phyloP scores from a whole-genome alignment of 2,113 vertebrate species.

The Xenus cinereus region DNA sequence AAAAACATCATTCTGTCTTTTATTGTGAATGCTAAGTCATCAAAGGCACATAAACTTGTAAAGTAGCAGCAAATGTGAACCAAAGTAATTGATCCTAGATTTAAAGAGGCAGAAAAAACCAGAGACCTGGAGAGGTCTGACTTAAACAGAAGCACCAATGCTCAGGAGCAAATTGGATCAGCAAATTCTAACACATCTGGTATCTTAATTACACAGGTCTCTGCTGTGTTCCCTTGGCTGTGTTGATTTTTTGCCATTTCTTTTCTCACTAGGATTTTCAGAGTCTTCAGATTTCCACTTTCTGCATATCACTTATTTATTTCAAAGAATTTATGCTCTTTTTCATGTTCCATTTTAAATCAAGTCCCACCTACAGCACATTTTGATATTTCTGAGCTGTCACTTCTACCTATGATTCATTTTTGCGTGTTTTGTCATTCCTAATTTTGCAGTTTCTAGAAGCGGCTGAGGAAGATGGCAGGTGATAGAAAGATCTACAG shows the following conservation, averaged over 20 bases:
- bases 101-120: background rate
- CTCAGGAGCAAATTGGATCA: background rate
- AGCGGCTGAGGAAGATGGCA: conserved; percentile 41
- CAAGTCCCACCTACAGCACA: conserved; percentile 60
- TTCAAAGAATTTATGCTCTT: conserved; percentile 21
- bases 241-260: background rate
- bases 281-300: background rate
- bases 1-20: background rate
- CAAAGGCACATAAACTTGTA: background rate
- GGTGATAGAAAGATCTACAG: conserved; percentile 55
- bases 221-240: background rate
- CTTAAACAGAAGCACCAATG: background rate
- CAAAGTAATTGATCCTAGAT: background rate
- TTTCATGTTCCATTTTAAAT: conserved; percentile 57
- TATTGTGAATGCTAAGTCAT: background rate
- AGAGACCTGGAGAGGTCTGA: background rate
- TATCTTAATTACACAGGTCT: background rate
- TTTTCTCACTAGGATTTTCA: background rate
- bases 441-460: conserved; percentile 68
- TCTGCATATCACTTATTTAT: background rate
- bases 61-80: background rate
- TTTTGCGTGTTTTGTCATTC: conserved; percentile 72
- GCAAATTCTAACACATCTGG: background rate
- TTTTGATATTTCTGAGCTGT: conserved; percentile 67
- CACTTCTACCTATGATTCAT: conserved; percentile 70